Base-by-base conservation (phyloP, 1,140 invertebrate genomes). In the Neoseiulus cucumeris region DNA sequence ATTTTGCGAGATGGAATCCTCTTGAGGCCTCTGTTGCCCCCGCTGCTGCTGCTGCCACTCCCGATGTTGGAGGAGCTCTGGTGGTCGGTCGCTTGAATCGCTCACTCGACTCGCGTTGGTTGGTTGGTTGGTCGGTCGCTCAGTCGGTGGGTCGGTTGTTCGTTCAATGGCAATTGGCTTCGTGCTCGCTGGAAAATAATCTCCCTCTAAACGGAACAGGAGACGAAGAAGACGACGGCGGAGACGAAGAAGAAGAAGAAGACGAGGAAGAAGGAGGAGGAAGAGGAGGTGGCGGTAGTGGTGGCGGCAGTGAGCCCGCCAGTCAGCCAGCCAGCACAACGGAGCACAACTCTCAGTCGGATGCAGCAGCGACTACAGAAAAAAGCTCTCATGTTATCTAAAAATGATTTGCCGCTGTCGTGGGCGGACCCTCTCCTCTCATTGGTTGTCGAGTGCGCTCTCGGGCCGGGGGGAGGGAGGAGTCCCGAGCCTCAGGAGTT, bases 311-410 rank as follows among this genome's bases (percentile, higher is more conserved):
- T 39, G 9, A 9, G 9, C 4, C 4, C 33, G 33, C 4, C 33
- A 39, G 33, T 39, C 33, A 9, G 33, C 33, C 33, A 39, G 33
- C 33, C 33, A 39, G 33, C 33, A 39, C 33, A 39, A 39, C 33
- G 33, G 33, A 39, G 33, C 33, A 59, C 51, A 59, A 59, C 51
- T 59, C 51, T 59, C 51, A 59, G 51, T 29, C 51, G 33, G 22
- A 25, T 25, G 33, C 45, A 47, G 45, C 51, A 33, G 33, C 51
- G 51, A 59, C 25, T 59, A 59, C 51, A 59, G 51, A 59, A 59
- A 59, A 59, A 59, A 59, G 51, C 51, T 59, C 51, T 59, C 51
- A 59, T 59, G 51, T 59, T 59, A 59, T 59, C 51, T 59, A 59
- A 59, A 59, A 59, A 59, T 59, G 51, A 59, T 59, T 59, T 59